phyloP scores from a whole-genome alignment of 1,140 invertebrate genomes.

The Lasaia peninsularis region DNA sequence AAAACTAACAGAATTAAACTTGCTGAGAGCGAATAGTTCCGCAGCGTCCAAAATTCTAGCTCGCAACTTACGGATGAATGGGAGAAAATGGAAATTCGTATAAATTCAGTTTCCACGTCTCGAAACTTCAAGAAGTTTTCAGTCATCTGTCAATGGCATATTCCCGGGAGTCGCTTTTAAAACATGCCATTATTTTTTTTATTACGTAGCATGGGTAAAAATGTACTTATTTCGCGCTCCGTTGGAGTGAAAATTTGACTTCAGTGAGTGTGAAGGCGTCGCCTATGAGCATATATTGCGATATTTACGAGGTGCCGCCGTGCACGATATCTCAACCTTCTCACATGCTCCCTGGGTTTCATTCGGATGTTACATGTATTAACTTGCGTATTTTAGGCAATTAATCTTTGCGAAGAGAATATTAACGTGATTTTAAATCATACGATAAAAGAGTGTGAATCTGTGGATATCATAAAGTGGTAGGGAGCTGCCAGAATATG shows the following conservation, averaged over 20 bases:
- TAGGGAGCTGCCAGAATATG: too few relatives aligned
- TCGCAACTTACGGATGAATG: slow-evolving; percentile 22
- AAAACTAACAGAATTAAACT: slow-evolving; percentile 4
- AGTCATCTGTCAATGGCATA: slow-evolving; percentile 54
- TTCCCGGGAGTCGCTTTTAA: slow-evolving; percentile 55
- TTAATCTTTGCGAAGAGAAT: not conserved
- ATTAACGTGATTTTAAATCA: too few relatives aligned
- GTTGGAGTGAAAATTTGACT: slow-evolving; percentile 73
- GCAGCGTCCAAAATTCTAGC: slow-evolving; percentile 24
- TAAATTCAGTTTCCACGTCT: slow-evolving; percentile 24
- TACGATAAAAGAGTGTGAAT: too few relatives aligned
- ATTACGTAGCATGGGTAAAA: slow-evolving; percentile 66
- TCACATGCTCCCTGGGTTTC: slow-evolving; percentile 64
- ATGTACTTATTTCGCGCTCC: slow-evolving; percentile 76
- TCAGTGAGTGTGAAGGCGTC: slow-evolving; percentile 56
- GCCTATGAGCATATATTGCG: slow-evolving; percentile 43
- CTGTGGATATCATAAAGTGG: too few relatives aligned
- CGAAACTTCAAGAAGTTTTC: slow-evolving; percentile 25
- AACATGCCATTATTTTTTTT: slow-evolving; percentile 72
- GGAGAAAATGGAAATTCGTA: slow-evolving; percentile 22
- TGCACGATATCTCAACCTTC: slow-evolving; percentile 61
- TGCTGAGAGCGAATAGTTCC: not conserved
- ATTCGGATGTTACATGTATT: slow-evolving; percentile 43
- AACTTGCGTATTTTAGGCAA: slow-evolving; percentile 30
- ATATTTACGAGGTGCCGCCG: slow-evolving; percentile 62